Evolutionary conservation across 2,113 vertebrate species (phyloP), one percentile per base, ranked within the genome.

Genomic region (Cettia cetti): DNA sequence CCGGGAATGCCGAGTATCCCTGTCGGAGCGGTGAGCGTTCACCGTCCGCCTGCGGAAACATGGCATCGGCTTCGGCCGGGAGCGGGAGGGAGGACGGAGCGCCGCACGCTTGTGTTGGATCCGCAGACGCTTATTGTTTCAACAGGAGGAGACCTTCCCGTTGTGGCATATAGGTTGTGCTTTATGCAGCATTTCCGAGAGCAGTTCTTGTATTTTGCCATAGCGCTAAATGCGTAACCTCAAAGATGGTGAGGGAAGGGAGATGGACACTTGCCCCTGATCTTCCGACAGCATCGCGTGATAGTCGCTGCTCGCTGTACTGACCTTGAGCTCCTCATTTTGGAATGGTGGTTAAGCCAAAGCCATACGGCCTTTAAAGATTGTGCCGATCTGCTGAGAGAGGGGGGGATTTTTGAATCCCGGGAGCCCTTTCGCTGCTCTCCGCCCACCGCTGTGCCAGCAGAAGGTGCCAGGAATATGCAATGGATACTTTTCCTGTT

Each of bases 401-500:
- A 28, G 35, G 74, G 52, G 23, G 52, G 11, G 47, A 18, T 49
- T 69, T 82, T 40, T 59, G 53, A 44, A 56, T 86, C 52, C 88
- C 35, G 61, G 78, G 89, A 71, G 82, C 86, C 91, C 63, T 95
- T 88, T 94, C 10, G 24, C 42, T 49, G n/a, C 75, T 80, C 59
- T 72, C 66, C 74, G 11, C 70, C 88, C 79, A 54, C 40, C 39
- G 15, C 35, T 7, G 42, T 57, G 85, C 71, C 65, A 13, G 87
- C 40, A 2, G 13, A 93, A 87, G 85, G 92, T 91, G 95, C 87
- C 94, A 91, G 92, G 85, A 80, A 87, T 76, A 82, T 57, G 94
- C 85, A 42, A 53, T n/a, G 45, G 94, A 85, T 95, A 85, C 88
- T 87, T 49, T 22, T 47, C n/a, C 0, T 6, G 57, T 57, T 90